phyloP scores from a whole-genome alignment of 2,113 vertebrate genomes.

The cat (Felis catus) region DNA sequence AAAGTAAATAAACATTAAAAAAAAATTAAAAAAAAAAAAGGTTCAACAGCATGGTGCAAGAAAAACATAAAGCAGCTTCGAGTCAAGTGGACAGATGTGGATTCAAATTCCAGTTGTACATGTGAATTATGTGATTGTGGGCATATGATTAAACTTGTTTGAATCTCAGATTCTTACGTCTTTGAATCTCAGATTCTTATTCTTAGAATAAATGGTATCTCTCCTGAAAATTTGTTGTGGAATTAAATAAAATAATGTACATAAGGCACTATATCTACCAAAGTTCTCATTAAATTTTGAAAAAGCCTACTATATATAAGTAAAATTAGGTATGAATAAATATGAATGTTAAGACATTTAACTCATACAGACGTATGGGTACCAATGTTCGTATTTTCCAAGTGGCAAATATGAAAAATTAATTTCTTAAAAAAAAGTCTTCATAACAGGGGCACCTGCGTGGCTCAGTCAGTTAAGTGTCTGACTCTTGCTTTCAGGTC shows the following conservation, averaged over 20 bases:
- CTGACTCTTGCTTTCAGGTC: too few relatives aligned
- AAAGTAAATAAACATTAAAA: too few relatives aligned
- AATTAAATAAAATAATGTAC: conserved; percentile 8
- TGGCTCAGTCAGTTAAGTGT: too few relatives aligned
- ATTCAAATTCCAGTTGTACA: not conserved
- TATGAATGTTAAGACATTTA: not conserved
- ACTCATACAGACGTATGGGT: not conserved
- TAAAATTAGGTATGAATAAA: not conserved
- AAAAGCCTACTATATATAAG: not conserved
- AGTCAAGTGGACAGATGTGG: not conserved
- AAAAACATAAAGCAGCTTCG: not conserved
- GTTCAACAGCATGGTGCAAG: not conserved
- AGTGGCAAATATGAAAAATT: not conserved
- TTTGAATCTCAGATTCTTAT: not conserved
- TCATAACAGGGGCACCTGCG: not conserved
- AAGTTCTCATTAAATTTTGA: conserved; percentile 8
- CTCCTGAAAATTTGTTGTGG: not conserved
- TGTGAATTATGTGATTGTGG: not conserved
- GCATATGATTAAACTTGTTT: not conserved
- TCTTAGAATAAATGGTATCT: not conserved
- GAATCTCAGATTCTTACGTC: not conserved
- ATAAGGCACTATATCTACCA: not conserved
- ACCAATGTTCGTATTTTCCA: not conserved
- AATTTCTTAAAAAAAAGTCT: not conserved
- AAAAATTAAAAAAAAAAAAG: too few relatives aligned